Evolutionary conservation across 2,888 invertebrate species (phyloP), one percentile per base, ranked within the genome.

Genomic region (Ornithoptera priamus): DNA sequence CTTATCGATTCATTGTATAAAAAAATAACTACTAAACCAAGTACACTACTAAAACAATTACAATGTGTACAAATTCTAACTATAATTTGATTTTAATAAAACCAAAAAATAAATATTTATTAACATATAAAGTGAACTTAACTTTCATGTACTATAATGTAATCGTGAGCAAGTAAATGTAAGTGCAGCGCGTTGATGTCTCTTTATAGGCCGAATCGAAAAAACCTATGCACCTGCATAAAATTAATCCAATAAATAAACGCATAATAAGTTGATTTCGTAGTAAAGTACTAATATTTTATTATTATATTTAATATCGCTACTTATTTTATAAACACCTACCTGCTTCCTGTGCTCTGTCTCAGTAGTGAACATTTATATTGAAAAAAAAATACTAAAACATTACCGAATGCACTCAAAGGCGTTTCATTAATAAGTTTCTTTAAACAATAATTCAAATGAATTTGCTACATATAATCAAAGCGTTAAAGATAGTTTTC

Each of bases 341-440:
- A 50, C 79, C 81, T 81, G 79, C 80, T 85, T 87, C 88, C 87
- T 79, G 76, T 82, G 82, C 84, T 81, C 75, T 79, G 79, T 81
- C 81, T 75, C 82, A 81, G 82, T 82, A 85, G 85, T 87, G 80
- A 87, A 85, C 88, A 88, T 89, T 90, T 88, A 90, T 88, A 85
- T 81, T 77, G 81, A 87, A 84, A 84, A 83, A 83, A 84, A 82
- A 78, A 85, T 84, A 84, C 82, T 22, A 83, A 42, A 84, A 81
- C 82, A 76, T 81, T 83, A 84, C 88, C 89, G 90, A 89, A 89
- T 90, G 89, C 88, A 88, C 83, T 85, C 84, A 81, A 83, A 80
- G 75, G 75, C 74, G 84, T 86, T 86, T 81, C 84, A 83, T 87
- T 87, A 83, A 85, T 85, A 84, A 85, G 85, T 84, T 83, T 78